Percentiles rank a stretch among this genome's conserved stretches.
Conservation (phyloP, 2,797 vertebrate genomes). For the Balearica regulorum region DNA sequence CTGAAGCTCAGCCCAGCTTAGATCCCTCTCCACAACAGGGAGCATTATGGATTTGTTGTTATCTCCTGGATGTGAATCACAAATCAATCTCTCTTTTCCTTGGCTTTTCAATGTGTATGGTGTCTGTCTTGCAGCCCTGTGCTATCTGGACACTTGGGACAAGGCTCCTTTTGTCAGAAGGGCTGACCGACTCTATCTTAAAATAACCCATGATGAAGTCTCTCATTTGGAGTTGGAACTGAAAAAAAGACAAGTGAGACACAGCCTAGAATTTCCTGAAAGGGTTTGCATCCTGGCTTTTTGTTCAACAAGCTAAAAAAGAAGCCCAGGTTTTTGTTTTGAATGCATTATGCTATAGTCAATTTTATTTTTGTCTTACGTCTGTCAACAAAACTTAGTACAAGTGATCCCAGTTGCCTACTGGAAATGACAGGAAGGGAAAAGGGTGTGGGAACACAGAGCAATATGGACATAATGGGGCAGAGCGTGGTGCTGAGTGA, state of each 20-base stretch:
- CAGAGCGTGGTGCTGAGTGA: neutral
- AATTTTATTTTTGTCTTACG: slow-evolving; percentile 24
- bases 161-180: neutral
- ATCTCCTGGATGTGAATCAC: neutral
- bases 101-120: neutral
- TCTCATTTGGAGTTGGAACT: neutral
- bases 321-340: neutral
- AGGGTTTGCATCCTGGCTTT: neutral
- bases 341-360: neutral
- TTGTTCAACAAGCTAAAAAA: neutral
- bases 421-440: slow-evolving; percentile 48
- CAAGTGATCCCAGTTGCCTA: neutral
- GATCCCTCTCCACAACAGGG: neutral
- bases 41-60: neutral
- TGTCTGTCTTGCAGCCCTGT: neutral
- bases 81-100: neutral
- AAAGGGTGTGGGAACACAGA: slow-evolving; percentile 3
- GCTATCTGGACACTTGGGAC: neutral
- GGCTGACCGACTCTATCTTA: neutral
- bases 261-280: neutral
- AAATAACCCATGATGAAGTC: neutral
- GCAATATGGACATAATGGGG: neutral
- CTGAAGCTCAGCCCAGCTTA: neutral
- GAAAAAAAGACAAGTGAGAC: neutral
- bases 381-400: slow-evolving; percentile 2